These are phyloP conservation scores for Gracilinanus agilis DNA, from an alignment of 2,113 vertebrate genomes.

Conservation along the genomic window DNA sequence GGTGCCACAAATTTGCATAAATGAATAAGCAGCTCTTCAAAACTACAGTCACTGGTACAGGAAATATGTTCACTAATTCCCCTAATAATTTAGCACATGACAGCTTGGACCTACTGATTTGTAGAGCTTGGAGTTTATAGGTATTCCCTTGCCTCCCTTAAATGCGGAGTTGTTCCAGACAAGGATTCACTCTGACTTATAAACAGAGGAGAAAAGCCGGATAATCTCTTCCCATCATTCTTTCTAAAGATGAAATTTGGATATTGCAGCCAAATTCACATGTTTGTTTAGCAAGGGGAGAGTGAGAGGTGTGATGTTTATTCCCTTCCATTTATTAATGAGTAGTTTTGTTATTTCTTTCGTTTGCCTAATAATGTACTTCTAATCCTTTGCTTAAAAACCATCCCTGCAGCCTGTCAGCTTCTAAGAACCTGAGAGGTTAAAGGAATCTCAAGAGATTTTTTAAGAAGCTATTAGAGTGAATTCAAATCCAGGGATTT, in stretches of 20 bases:
- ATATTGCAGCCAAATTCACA: neutral
- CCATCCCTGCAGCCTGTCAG: neutral
- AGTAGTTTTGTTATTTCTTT: neutral
- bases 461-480: neutral
- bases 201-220: neutral
- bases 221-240: neutral
- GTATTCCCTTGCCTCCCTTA: neutral
- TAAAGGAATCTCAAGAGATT: neutral
- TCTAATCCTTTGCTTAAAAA: neutral
- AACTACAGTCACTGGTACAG: neutral
- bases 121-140: neutral
- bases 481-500: neutral
- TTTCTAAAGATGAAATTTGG: neutral
- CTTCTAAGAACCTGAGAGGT: neutral
- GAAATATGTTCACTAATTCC: neutral
- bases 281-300: neutral
- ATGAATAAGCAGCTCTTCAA: neutral
- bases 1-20: conserved; percentile 1
- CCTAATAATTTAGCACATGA: neutral
- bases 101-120: neutral
- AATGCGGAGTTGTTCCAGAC: neutral
- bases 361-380: neutral
- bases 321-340: neutral
- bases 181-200: neutral
- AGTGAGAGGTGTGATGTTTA: neutral